Base-by-base conservation (phyloP, 2,113 vertebrate genomes). In the Gadus chalcogrammus region DNA sequence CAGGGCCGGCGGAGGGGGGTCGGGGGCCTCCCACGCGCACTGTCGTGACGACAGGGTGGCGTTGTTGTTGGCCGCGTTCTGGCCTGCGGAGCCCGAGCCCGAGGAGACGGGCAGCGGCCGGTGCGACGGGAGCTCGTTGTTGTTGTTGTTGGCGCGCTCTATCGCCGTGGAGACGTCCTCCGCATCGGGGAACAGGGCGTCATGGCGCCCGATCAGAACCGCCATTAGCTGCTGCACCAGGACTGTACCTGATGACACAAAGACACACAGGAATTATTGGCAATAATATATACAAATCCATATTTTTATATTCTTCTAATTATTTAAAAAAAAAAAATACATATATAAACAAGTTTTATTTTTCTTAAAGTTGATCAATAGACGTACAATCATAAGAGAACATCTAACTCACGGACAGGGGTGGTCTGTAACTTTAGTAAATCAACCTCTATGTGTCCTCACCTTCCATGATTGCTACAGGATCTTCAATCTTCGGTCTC, bases 381-480 rank as follows among this genome's bases (percentile, higher is more conserved):
- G 24, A 61, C 18, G 24, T 5, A 20, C 60, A 61, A 52, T 15
- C 3, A 9, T 0, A 67, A 4, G 6, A 4, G 60, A 24, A 35
- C 31, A 35, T 35, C 31, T 5, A 35, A 4, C 4, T 35, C 31
- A 35, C 31, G 31, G 31, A n/a, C 3, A 20, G 8, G 16, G 59
- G 18, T 11, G 60, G 18, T 9, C 20, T 8, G 11, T 38, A 48
- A 18, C 22, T 63, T 27, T n/a, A 11, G 22, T 0, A 0, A 15
- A 24, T 0, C 9, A 24, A 11, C 28, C 18, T 20, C 63, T 0
- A 15, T 20, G n/a, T 18, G 61, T 8, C 78, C 87, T 8, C 53
- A 99, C 97, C 97, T 85, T 99, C 97, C 96, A 98, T 99, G 70
- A 99, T 98, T 15, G 97, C 94, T 65, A 98, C 90, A 31, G 97